Base-by-base conservation (phyloP, 2,113 vertebrate species). In the Charina bottae region DNA sequence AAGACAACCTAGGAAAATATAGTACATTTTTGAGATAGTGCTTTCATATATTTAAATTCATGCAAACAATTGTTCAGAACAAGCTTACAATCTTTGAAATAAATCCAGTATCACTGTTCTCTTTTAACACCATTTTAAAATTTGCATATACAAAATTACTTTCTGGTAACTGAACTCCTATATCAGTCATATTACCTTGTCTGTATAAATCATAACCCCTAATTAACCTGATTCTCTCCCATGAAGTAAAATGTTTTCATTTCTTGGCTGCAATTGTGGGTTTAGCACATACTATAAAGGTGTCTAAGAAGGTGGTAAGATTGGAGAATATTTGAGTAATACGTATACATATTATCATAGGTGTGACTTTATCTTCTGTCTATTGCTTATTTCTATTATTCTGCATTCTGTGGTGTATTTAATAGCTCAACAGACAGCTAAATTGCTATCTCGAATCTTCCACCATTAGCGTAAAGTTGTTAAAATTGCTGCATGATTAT, bases 301-400 rank as follows among this genome's bases (percentile, higher is more conserved):
- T 85, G 13, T 26, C 83, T 64, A 28, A 86, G 46, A 86, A 64
- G 21, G 28, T 68, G 46, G 28, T 86, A 68, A 86, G 42, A 86
- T 37, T 54, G 54, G 83, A 85, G 13, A 86, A 91, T 55, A 86
- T 64, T 64, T 54, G 53, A 86, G 17, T 68, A 90, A 86, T 68
- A 64, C 83, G 64, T 90, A 37, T 86, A 62, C 19, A 64, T 91
- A 49, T 91, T 91, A 37, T 91, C 54, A 86, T 37, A 86, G 83
- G 59, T 86, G 85, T 91, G 54, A 54, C 83, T 86, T 86, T 68
- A 86, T 54, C 83, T 60, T 68, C 54, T 21, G 23, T 86, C 59
- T 91, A 26, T 85, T 62, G 26, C 59, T 33, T 62, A 12, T 9
- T 9, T n/a, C 58, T 62, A 26, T 37, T 86, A 85, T 37, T 64